Conservation (phyloP, 1,140 invertebrate species). For the Papilio polyxenes region DNA sequence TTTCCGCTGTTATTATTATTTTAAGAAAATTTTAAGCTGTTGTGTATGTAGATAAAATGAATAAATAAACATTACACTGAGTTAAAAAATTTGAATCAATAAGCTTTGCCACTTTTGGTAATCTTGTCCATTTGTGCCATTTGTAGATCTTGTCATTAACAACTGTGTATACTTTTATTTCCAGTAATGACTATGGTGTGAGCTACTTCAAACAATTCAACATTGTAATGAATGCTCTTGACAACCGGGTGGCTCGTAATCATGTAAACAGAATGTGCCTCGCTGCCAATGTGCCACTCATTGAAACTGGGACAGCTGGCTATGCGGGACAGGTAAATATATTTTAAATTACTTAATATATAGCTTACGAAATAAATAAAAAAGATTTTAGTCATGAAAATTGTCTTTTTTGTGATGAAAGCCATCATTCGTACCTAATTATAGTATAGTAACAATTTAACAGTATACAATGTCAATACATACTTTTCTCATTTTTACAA, state of each 20-base stretch:
- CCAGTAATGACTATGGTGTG: constrained; percentile 93
- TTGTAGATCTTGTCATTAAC: background rate
- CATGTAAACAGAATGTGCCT: constrained; percentile 99
- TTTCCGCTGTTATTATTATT: no score
- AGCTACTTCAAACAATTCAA: constrained; percentile 96
- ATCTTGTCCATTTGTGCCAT: background rate
- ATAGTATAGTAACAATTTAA: no score
- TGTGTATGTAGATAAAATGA: no score
- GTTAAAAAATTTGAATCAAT: no score
- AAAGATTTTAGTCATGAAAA: background rate
- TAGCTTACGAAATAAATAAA: background rate
- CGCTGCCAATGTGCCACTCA: constrained; percentile 94
- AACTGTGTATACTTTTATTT: constrained; percentile 61
- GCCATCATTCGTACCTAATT: no score
- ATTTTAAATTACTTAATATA: background rate
- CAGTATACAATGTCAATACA: no score
- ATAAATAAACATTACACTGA: no score
- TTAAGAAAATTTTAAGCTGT: no score
- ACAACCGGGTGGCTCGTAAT: constrained; percentile 97
- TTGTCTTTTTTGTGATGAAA: no score
- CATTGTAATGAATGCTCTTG: constrained; percentile 97
- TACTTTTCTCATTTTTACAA: no score
- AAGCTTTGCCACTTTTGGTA: no score
- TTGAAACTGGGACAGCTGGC: constrained; percentile 98
- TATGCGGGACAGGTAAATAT: constrained; percentile 89